Conservation (phyloP, 2,888 invertebrate genomes). For the Watsonalla binaria region DNA sequence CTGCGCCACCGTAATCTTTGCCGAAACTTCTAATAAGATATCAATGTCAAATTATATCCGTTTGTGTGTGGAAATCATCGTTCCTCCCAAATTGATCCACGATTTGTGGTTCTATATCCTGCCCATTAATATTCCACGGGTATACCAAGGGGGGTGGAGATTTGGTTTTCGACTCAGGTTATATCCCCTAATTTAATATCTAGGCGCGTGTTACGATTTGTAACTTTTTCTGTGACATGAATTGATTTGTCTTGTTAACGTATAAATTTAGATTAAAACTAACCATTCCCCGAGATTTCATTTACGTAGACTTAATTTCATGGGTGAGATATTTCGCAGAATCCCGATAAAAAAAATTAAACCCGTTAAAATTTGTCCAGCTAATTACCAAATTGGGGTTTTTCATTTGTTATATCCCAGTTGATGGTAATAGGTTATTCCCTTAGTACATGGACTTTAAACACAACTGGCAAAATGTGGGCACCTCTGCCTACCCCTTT, state of each 20-base stretch:
- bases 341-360: too few relatives aligned
- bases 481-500: not conserved
- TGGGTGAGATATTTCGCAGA: too few relatives aligned
- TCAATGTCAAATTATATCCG: not conserved
- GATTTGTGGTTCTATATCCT: constrained; percentile 2
- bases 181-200: constrained; percentile 7
- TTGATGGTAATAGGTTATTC: too few relatives aligned
- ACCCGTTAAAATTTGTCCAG: too few relatives aligned
- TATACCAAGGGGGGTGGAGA: not conserved
- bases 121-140: constrained; percentile 13
- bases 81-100: constrained; percentile 6
- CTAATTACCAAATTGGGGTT: too few relatives aligned
- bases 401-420: too few relatives aligned
- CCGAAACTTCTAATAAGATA: not conserved
- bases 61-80: constrained; percentile 2
- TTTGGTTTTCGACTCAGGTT: not conserved
- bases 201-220: not conserved
- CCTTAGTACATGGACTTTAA: not conserved
- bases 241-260: not conserved
- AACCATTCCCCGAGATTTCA: too few relatives aligned
- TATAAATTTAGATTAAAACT: too few relatives aligned
- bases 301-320: too few relatives aligned
- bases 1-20: too few relatives aligned
- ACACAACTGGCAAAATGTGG: too few relatives aligned
- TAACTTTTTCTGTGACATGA: not conserved